Evolutionary conservation across 35 echinoderm and acorn worm species (phyloP).

Genomic region (Ophiothrix spiculata): DNA sequence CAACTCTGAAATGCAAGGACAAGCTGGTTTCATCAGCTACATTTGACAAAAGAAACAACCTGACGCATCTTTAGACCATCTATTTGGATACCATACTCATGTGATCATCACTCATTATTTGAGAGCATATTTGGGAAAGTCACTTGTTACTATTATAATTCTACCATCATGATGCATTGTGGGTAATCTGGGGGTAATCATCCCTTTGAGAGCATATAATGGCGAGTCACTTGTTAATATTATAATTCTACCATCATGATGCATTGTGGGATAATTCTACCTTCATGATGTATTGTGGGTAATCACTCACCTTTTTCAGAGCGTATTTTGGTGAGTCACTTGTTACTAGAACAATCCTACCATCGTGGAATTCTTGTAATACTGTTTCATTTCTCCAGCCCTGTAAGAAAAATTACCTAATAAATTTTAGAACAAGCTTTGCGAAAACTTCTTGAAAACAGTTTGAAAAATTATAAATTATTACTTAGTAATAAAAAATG

Average conservation of each 20-base stretch:
- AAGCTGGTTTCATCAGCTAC: too few species aligned
- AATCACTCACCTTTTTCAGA: constrained; percentile 76
- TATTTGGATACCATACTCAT: background rate
- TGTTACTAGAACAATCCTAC: constrained; percentile 73
- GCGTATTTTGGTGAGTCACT: constrained; percentile 76
- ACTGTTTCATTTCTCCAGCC: constrained; percentile 85
- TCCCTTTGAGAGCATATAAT: constrained; percentile 69
- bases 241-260: constrained; percentile 85
- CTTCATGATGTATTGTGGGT: constrained; percentile 64
- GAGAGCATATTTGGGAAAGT: background rate
- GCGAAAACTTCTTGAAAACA: too few species aligned
- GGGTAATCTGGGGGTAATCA: too few species aligned
- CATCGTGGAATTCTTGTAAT: constrained; percentile 78
- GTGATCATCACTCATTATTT: background rate
- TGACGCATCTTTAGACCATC: background rate
- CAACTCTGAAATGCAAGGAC: too few species aligned
- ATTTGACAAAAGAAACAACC: background rate
- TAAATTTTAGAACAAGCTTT: too few species aligned
- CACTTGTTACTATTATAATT: background rate
- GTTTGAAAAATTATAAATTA: too few species aligned
- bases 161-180: background rate
- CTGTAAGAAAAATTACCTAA: constrained; percentile 23
- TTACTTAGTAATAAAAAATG: too few species aligned
- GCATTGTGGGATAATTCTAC: constrained; percentile 59
- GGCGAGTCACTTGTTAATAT: constrained; percentile 62